Evolutionary conservation across 1,140 invertebrate genomes (phyloP).

Genomic region (Temnothorax curvispinosus): DNA sequence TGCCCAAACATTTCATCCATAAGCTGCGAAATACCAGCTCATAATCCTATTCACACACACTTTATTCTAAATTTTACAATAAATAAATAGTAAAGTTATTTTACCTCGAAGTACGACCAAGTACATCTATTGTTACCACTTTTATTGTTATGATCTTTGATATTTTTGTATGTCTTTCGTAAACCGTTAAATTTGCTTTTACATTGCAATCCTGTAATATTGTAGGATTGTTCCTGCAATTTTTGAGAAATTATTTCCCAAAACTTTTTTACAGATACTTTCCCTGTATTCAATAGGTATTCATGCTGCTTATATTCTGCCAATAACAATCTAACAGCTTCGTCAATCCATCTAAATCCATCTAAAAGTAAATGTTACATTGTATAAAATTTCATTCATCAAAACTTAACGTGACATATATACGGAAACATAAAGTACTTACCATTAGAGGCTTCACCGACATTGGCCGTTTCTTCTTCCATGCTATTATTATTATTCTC

Average conservation of each 20-base stretch:
- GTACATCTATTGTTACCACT: background rate
- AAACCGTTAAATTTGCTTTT: background rate
- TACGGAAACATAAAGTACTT: background rate
- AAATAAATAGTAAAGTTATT: background rate
- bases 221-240: background rate
- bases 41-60: background rate
- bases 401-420: background rate
- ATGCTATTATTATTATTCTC: background rate
- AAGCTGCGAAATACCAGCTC: too few species aligned
- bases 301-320: background rate
- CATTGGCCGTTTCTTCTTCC: background rate
- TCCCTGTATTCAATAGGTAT: background rate
- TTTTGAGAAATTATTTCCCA: background rate
- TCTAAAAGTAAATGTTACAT: background rate
- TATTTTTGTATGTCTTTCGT: background rate
- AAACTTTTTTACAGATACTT: background rate
- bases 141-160: background rate
- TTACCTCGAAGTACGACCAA: background rate
- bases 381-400: too few species aligned
- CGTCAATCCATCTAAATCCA: background rate
- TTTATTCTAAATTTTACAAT: background rate
- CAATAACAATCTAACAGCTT: background rate
- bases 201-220: background rate
- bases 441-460: background rate
- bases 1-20: too few species aligned